Evolutionary conservation across 2,888 invertebrate genomes (phyloP).

Genomic region (Notocelia uddmanniana): DNA sequence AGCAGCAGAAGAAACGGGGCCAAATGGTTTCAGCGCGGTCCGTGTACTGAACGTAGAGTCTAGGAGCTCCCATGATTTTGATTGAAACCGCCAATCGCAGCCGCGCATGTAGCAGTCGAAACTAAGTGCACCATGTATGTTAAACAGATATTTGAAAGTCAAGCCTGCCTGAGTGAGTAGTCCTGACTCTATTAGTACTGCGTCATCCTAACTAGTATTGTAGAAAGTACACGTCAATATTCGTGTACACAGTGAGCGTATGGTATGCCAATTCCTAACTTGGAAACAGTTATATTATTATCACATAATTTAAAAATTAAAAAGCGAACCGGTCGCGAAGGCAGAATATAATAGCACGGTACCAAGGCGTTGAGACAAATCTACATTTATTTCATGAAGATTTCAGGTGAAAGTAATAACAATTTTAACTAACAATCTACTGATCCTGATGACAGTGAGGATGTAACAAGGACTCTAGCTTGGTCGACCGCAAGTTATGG

Average conservation of each 20-base stretch:
- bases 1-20: not conserved
- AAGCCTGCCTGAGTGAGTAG: no score
- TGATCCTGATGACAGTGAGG: not conserved
- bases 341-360: not conserved
- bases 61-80: not conserved
- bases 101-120: no score
- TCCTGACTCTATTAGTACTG: no score
- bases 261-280: no score
- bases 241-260: no score
- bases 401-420: not conserved
- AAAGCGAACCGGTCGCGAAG: no score
- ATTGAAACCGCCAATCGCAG: not conserved
- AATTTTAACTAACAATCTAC: not conserved
- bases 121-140: no score
- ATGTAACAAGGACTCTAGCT: not conserved
- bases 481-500: not conserved
- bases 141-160: no score
- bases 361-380: not conserved
- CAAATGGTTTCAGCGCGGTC: not conserved
- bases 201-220: no score
- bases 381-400: not conserved
- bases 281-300: no score
- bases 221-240: no score
- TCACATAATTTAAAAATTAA: no score
- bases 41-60: not conserved